These are phyloP conservation scores for Eristalis tenax DNA, from an alignment of 2,888 invertebrate genomes.

Conservation along the genomic window DNA sequence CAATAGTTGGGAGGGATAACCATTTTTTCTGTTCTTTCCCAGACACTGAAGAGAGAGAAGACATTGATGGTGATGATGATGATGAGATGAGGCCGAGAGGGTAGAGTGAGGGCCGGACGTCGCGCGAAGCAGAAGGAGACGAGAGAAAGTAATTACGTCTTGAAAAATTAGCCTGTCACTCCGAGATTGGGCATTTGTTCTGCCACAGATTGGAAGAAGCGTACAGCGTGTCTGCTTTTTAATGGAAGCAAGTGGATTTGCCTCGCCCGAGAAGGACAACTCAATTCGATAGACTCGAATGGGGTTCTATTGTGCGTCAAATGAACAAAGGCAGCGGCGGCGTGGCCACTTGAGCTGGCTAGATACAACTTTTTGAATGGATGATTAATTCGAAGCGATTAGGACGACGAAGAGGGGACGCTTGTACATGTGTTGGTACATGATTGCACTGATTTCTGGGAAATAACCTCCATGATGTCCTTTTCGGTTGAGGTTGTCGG, in stretches of 20 bases:
- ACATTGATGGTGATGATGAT: conserved; percentile 41
- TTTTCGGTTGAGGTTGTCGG: background rate
- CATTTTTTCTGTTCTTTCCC: background rate
- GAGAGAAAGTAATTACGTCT: conserved; percentile 60
- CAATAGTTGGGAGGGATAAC: conserved; percentile 11
- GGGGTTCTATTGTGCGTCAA: conserved; percentile 9
- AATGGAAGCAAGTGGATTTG: conserved; percentile 62
- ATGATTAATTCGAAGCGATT: conserved; percentile 49
- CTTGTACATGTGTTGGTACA: background rate
- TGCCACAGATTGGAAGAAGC: background rate
- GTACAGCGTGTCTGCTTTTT: conserved; percentile 9
- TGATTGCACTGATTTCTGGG: background rate
- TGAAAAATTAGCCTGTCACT: conserved; percentile 72
- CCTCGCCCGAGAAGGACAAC: conserved; percentile 43
- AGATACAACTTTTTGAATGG: conserved; percentile 29
- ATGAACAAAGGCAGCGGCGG: conserved; percentile 37
- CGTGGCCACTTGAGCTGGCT: conserved; percentile 22
- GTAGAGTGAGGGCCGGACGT: background rate
- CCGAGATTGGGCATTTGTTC: conserved; percentile 59
- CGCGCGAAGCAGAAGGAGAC: background rate
- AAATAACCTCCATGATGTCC: background rate
- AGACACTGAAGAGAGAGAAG: conserved; percentile 17
- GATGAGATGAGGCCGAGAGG: conserved; percentile 40
- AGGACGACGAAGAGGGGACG: background rate
- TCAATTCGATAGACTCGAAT: conserved; percentile 47